Evolutionary conservation across 2,797 vertebrate genomes (phyloP).

Genomic region (Crocidura indochinensis): DNA sequence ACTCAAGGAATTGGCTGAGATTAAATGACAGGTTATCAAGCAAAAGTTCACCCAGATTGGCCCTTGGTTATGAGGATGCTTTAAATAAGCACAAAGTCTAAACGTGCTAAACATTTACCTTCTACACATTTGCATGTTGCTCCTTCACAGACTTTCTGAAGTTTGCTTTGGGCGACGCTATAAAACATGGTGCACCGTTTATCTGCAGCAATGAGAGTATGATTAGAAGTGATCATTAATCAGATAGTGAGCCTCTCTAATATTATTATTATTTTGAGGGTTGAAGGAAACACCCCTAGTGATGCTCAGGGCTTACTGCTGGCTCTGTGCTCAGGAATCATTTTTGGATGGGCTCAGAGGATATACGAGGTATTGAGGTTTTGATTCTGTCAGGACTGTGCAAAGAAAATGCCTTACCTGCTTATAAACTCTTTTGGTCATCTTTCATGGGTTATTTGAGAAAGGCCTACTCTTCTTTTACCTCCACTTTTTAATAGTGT

Average conservation of each 20-base stretch:
- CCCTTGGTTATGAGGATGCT: background rate
- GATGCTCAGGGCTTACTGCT: too few relatives aligned
- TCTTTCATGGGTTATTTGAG: background rate
- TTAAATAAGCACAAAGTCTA: background rate
- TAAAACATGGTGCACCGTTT: conserved; percentile 93
- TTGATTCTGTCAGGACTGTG: too few relatives aligned
- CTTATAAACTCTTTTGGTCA: too few relatives aligned
- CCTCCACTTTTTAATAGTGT: background rate
- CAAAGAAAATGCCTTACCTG: too few relatives aligned
- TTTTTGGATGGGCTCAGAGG: too few relatives aligned
- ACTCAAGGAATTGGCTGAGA: background rate
- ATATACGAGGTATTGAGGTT: too few relatives aligned
- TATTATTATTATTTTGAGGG: background rate
- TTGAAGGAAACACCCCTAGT: too few relatives aligned
- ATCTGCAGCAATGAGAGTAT: conserved; percentile 88
- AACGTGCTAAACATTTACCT: conserved; percentile 89
- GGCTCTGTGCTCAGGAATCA: too few relatives aligned
- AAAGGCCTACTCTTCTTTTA: background rate
- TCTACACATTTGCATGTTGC: conserved; percentile 94
- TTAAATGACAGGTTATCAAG: background rate
- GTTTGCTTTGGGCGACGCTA: conserved; percentile 89
- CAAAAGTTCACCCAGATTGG: background rate
- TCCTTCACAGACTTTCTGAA: conserved; percentile 93
- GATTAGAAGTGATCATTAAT: conserved; percentile 4
- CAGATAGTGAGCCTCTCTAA: background rate